These are phyloP conservation scores for Streblospio benedicti DNA, from an alignment of 1,140 invertebrate species.

Conservation along the genomic window DNA sequence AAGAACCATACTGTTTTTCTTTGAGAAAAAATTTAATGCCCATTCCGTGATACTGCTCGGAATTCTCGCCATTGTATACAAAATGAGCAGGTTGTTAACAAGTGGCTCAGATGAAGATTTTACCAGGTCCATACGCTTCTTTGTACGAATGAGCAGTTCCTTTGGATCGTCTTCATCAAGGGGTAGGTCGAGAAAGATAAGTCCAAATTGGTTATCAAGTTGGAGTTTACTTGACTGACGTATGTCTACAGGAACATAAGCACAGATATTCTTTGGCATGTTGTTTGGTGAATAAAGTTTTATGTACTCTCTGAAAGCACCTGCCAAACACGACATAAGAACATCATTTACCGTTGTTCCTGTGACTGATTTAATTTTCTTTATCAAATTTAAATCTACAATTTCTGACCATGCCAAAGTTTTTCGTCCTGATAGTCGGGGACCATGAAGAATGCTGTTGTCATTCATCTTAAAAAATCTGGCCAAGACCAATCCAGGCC, in stretches of 20 bases:
- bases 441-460: conserved; percentile 7
- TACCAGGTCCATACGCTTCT: conserved; percentile 7
- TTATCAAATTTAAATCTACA: conserved; percentile 7
- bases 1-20: conserved; percentile 6
- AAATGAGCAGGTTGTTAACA: neutral
- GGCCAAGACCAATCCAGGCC: neutral
- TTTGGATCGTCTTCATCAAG: neutral
- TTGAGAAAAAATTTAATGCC: neutral
- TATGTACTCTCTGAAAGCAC: conserved; percentile 8
- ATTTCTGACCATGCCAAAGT: conserved; percentile 7
- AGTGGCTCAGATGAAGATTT: conserved; percentile 10
- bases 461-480: neutral
- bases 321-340: conserved; percentile 7
- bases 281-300: neutral
- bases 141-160: conserved; percentile 2
- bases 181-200: conserved; percentile 10
- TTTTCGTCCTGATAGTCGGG: conserved; percentile 5
- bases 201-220: conserved; percentile 4
- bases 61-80: conserved; percentile 8
- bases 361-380: conserved; percentile 12
- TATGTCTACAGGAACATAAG: conserved; percentile 11
- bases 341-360: conserved; percentile 13
- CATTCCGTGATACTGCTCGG: neutral
- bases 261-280: neutral
- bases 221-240: neutral